These are phyloP conservation scores for Wasmannia auropunctata DNA, from an alignment of 1,140 invertebrate genomes.

Conservation along the genomic window DNA sequence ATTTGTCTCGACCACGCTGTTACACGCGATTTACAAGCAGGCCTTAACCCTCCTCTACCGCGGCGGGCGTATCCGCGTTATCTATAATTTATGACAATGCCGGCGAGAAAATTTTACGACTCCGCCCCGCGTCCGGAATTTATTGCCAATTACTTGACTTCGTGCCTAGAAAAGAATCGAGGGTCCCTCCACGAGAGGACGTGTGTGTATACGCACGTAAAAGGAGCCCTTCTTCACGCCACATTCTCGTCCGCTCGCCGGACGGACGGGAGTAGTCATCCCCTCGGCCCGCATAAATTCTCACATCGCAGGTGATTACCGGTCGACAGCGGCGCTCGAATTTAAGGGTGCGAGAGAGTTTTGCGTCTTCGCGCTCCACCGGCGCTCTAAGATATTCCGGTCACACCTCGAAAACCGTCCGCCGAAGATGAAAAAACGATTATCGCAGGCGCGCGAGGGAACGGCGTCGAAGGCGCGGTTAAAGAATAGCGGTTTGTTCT, in stretches of 20 bases:
- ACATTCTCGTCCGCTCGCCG: not conserved
- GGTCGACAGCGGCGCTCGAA: not conserved
- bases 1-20: slow-evolving; percentile 33
- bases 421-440: slow-evolving; percentile 34
- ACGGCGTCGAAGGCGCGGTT: not conserved
- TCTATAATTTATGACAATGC: slow-evolving; percentile 75
- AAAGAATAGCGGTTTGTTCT: not conserved
- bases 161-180: slow-evolving; percentile 75
- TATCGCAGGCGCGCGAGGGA: not conserved
- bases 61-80: slow-evolving; percentile 45
- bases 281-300: slow-evolving; percentile 35
- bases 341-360: slow-evolving; percentile 21
- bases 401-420: not conserved
- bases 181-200: slow-evolving; percentile 28
- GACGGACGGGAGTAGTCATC: slow-evolving; percentile 8
- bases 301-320: slow-evolving; percentile 18
- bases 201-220: slow-evolving; percentile 61
- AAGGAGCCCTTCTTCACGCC: slow-evolving; percentile 21
- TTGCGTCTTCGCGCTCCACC: not conserved
- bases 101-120: slow-evolving; percentile 75
- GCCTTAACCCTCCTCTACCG: slow-evolving; percentile 35
- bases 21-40: slow-evolving; percentile 66
- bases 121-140: slow-evolving; percentile 61
- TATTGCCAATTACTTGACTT: slow-evolving; percentile 76
- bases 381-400: slow-evolving; percentile 8